Evolutionary conservation across 2,888 invertebrate genomes (phyloP).

Genomic region (Ophion slaviceki): DNA sequence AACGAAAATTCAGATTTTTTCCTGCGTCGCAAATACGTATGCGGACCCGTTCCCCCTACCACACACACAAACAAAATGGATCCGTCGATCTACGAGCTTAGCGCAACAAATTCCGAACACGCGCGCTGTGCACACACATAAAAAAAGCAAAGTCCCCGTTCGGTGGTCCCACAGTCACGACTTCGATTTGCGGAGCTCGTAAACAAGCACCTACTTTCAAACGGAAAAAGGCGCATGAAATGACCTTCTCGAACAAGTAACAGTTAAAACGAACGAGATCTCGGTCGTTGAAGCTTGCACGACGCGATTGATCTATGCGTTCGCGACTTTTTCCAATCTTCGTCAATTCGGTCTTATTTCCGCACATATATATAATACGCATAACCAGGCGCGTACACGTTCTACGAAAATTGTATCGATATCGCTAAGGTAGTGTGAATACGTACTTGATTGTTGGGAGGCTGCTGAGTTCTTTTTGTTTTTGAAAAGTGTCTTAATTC

Average conservation of each 20-base stretch:
- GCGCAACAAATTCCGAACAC: conserved; percentile 24
- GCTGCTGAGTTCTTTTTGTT: background rate
- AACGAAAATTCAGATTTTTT: conserved; percentile 46
- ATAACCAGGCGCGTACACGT: background rate
- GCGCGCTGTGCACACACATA: background rate
- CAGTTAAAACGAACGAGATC: conserved; percentile 53
- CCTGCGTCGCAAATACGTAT: conserved; percentile 21
- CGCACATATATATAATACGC: background rate
- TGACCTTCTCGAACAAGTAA: conserved; percentile 21
- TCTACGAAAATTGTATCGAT: background rate
- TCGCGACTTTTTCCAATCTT: conserved; percentile 10
- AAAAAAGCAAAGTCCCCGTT: background rate
- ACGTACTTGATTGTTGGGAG: background rate
- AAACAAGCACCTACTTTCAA: background rate
- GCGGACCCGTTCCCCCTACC: background rate
- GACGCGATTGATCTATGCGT: conserved; percentile 54
- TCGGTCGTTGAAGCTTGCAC: conserved; percentile 49
- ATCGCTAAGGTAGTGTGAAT: background rate
- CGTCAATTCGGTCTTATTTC: conserved; percentile 22
- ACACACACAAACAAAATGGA: conserved; percentile 10
- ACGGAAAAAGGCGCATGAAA: background rate
- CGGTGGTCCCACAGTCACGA: conserved; percentile 30
- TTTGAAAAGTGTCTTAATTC: background rate
- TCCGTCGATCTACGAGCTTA: conserved; percentile 23
- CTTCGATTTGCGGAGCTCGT: conserved; percentile 31